These are phyloP conservation scores for Gasteruption jaculator DNA, from an alignment of 2,888 invertebrate species.

Conservation along the genomic window DNA sequence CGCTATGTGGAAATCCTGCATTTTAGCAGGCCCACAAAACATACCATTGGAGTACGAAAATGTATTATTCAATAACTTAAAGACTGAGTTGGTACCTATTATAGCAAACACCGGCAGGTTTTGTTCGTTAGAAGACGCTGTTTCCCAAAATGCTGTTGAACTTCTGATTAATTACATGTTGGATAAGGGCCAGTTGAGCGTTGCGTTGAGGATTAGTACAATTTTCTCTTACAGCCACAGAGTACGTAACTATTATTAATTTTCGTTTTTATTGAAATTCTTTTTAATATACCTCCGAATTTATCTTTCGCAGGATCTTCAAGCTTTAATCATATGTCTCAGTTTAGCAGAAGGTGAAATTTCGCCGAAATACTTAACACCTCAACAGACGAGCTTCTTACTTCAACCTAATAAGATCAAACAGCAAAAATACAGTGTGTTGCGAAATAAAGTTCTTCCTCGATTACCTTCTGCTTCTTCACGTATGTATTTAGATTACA, in stretches of 20 bases:
- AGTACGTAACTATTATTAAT: slow-evolving; percentile 25
- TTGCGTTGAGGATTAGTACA: slow-evolving; percentile 58
- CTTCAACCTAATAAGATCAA: slow-evolving; percentile 28
- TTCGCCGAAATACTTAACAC: slow-evolving; percentile 61
- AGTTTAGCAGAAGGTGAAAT: slow-evolving; percentile 63
- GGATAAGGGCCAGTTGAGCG: slow-evolving; percentile 57
- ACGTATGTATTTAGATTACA: slow-evolving; percentile 19
- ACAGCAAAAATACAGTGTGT: slow-evolving; percentile 31
- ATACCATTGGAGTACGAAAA: slow-evolving; percentile 31
- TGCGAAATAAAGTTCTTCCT: slow-evolving; percentile 33
- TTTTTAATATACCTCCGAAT: slow-evolving; percentile 4
- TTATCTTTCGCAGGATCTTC: slow-evolving; percentile 50
- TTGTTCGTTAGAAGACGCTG: slow-evolving; percentile 31
- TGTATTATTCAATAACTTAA: slow-evolving; percentile 36
- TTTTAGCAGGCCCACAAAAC: slow-evolving; percentile 40
- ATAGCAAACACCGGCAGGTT: slow-evolving; percentile 32
- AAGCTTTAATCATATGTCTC: slow-evolving; percentile 61
- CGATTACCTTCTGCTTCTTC: slow-evolving; percentile 32
- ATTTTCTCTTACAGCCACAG: slow-evolving; percentile 45
- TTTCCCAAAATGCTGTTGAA: slow-evolving; percentile 34
- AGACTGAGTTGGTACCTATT: slow-evolving; percentile 39
- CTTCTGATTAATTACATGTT: slow-evolving; percentile 56
- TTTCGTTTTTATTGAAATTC: slow-evolving; percentile 1
- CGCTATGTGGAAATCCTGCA: slow-evolving; percentile 50
- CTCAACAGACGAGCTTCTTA: slow-evolving; percentile 61